Conservation (phyloP, 2,888 invertebrate genomes). For the Ischnura elegans region DNA sequence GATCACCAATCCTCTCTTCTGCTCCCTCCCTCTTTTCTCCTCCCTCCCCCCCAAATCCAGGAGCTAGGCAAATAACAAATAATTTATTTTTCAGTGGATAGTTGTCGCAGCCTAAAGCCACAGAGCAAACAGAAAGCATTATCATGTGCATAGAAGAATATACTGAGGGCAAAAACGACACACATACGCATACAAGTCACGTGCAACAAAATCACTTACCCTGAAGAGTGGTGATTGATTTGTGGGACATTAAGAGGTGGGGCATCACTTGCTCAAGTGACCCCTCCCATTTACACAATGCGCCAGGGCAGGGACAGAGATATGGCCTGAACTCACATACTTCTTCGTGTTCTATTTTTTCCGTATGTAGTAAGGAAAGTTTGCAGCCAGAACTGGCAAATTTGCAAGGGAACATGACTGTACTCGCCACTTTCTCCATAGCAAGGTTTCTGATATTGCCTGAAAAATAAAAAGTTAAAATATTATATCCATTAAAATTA, state of each 20-base stretch:
- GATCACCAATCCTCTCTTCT: too few relatives aligned
- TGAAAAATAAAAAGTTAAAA: conserved; percentile 74
- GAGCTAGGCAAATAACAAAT: too few relatives aligned
- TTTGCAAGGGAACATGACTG: conserved; percentile 99
- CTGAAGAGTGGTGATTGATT: conserved; percentile 98
- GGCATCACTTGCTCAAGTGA: conserved; percentile 99
- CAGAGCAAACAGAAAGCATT: too few relatives aligned
- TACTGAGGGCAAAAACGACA: too few relatives aligned
- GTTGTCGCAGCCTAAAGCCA: too few relatives aligned
- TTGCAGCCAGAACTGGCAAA: conserved; percentile 97
- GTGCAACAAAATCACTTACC: conserved; percentile 79
- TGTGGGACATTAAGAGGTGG: conserved; percentile 97
- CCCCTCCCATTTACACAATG: conserved; percentile 99
- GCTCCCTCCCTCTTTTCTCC: too few relatives aligned
- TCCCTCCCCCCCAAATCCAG: too few relatives aligned
- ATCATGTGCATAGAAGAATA: too few relatives aligned
- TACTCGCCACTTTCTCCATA: conserved; percentile 99
- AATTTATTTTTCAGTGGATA: too few relatives aligned
- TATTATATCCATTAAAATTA: too few relatives aligned
- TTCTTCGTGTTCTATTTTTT: conserved; percentile 99
- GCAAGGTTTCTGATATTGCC: conserved; percentile 98
- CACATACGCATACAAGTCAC: not conserved
- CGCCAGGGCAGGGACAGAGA: conserved; percentile 99
- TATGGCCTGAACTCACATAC: conserved; percentile 99
- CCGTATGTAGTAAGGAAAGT: conserved; percentile 95